phyloP scores from a whole-genome alignment of 2,888 invertebrate genomes.

The Oxyteleia sp. region DNA sequence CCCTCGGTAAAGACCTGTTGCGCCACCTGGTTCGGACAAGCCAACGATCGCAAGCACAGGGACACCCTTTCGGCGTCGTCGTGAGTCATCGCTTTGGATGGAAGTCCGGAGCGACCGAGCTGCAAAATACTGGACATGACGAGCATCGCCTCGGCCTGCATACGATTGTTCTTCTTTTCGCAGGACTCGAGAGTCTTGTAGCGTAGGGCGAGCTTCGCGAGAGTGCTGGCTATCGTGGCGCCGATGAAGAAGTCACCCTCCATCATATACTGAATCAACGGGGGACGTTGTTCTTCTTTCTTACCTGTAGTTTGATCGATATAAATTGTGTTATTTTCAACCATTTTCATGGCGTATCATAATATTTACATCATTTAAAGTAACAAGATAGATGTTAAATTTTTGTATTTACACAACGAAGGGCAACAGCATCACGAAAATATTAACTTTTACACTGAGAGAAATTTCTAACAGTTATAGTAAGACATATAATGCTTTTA shows the following conservation, averaged over 20 bases:
- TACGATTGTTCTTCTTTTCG: conserved; percentile 88
- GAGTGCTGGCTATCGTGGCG: conserved; percentile 95
- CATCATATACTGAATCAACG: conserved; percentile 95
- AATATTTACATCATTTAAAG: no score
- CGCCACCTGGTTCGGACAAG: conserved; percentile 91
- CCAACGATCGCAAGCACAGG: conserved; percentile 92
- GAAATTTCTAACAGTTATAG: no score
- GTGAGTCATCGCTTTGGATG: conserved; percentile 95
- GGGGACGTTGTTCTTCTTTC: conserved; percentile 92
- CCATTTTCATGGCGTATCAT: no score
- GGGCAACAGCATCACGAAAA: no score
- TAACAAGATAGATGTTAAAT: no score
- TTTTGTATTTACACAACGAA: no score
- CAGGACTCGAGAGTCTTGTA: conserved; percentile 82
- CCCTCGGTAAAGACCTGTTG: conserved; percentile 91
- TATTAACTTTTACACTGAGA: no score
- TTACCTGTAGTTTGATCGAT: no score
- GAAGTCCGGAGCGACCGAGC: conserved; percentile 90
- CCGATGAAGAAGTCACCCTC: conserved; percentile 99
- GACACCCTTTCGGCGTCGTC: conserved; percentile 97
- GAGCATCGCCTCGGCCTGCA: conserved; percentile 95
- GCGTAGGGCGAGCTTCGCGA: conserved; percentile 95
- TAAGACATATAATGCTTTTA: no score
- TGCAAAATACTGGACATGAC: conserved; percentile 95
- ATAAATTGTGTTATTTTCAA: no score